A percentile compares a stretch with the other conserved stretches of the same genome.
phyloP scores from a whole-genome alignment of 2,797 vertebrate genomes.

The Rhinophrynus dorsalis region DNA sequence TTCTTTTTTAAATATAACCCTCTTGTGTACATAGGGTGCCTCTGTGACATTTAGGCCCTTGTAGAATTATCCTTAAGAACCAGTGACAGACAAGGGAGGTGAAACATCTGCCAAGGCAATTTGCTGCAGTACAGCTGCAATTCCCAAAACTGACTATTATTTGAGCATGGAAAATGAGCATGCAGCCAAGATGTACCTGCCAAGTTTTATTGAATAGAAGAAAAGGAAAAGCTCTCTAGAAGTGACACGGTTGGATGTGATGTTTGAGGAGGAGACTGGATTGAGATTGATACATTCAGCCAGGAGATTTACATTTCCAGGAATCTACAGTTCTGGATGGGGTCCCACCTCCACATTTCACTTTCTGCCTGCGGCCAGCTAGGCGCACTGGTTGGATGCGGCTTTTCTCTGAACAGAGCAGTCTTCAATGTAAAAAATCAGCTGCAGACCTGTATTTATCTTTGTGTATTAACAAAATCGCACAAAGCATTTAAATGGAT shows the following conservation, averaged over 20 bases:
- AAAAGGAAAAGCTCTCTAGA: background rate
- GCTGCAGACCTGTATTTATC: no score
- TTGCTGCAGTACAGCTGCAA: background rate
- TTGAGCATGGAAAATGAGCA: conserved; percentile 26
- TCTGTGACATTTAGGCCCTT: no score
- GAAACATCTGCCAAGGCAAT: conserved; percentile 32
- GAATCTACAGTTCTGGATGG: conserved; percentile 30
- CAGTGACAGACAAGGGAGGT: background rate
- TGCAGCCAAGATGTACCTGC: conserved; percentile 31
- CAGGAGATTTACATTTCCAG: conserved; percentile 26
- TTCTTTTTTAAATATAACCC: no score
- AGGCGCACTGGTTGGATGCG: background rate
- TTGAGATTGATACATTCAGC: background rate
- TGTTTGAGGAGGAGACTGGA: conserved; percentile 3
- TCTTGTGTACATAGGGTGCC: no score
- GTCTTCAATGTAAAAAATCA: no score
- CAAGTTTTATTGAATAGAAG: conserved; percentile 21
- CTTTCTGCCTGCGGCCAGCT: background rate
- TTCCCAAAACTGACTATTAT: conserved; percentile 11
- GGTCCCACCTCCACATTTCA: conserved; percentile 19
- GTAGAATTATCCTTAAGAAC: no score
- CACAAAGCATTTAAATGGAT: no score
- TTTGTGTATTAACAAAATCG: no score
- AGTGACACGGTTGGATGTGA: conserved; percentile 13
- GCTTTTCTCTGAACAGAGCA: no score